Base-by-base conservation (phyloP, 2,888 invertebrate genomes). In the Chrysomela aeneicollis region DNA sequence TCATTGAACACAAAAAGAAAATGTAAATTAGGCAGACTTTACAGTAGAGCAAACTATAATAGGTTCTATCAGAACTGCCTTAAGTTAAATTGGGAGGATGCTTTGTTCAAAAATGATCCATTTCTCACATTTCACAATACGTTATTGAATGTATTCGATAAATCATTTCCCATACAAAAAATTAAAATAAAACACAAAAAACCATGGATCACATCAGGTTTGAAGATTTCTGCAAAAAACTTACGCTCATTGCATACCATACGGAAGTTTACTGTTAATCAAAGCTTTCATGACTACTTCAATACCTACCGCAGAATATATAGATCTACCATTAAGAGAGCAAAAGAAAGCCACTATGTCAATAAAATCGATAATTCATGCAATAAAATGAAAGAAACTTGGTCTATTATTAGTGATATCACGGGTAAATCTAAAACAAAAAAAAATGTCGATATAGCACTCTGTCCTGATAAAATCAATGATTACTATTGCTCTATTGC, bases 11-110 rank as follows among this genome's bases (percentile, higher is more conserved):
- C 8, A 42, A 8, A 15, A 42, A n/a, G 10, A 2, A 42, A 10
- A 42, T 42, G 42, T 42, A 42, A 42, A 42, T 15, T 2, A 3
- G 42, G 15, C n/a, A 42, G 42, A 42, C 42, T 42, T 8, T 42
- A 42, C 42, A 42, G 42, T 42, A 42, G 42, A 8, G 6, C 21
- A 50, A 50, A 50, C 15, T 50, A 50, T 50, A 15, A 50, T 19
- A 18, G 50, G 50, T 50, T 19, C 21, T 50, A 50, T 50, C 50
- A 50, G 19, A 50, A 50, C 15, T 21, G 50, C n/a, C 6, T 50
- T 9, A 12, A 12, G n/a, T n/a, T 26, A 18, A 19, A 50, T 4
- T 50, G 50, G 50, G 50, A 50, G 22, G 15, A 19, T 19, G 15
- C 15, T 19, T 12, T 50, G 26, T 19, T 15, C 18, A 1, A 50